Evolutionary conservation across 2,113 vertebrate genomes (phyloP).

Genomic region (Oryzias melastigma): DNA sequence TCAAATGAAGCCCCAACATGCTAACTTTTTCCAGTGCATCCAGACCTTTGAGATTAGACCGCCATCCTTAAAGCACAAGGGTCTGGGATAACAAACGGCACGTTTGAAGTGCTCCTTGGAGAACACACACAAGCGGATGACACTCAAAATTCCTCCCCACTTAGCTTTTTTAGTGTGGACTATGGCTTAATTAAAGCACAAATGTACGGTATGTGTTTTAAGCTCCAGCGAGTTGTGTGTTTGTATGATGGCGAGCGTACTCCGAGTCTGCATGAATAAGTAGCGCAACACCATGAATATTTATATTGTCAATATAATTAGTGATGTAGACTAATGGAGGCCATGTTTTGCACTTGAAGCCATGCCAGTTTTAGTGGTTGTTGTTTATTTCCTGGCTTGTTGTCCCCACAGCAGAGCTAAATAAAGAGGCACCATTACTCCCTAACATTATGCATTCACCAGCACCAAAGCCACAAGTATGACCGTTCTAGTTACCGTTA

Average conservation of each 20-base stretch:
- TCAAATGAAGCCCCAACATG: constrained; percentile 89
- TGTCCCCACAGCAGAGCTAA: constrained; percentile 72
- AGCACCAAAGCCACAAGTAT: constrained; percentile 32
- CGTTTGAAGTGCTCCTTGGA: constrained; percentile 81
- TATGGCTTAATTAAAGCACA: constrained; percentile 78
- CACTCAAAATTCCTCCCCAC: constrained; percentile 48
- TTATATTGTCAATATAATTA: constrained; percentile 83
- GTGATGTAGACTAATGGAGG: constrained; percentile 76
- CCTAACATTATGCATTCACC: constrained; percentile 53
- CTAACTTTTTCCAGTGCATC: constrained; percentile 79
- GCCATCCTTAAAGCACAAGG: constrained; percentile 75
- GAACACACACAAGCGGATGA: constrained; percentile 37
- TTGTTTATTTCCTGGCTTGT: constrained; percentile 75
- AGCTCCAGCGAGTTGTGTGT: constrained; percentile 71
- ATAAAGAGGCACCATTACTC: constrained; percentile 75
- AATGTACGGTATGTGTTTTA: constrained; percentile 74
- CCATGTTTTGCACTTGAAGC: constrained; percentile 76
- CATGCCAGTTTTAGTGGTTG: constrained; percentile 70
- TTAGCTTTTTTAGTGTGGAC: constrained; percentile 55
- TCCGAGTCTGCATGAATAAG: constrained; percentile 73
- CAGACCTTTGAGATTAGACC: constrained; percentile 74
- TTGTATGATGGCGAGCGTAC: constrained; percentile 65
- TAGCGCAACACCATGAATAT: constrained; percentile 77
- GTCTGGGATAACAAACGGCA: constrained; percentile 79
- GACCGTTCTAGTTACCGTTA: constrained; percentile 54